Evolutionary conservation across 2,113 vertebrate species (phyloP).

Genomic region (Cavia porcellus): DNA sequence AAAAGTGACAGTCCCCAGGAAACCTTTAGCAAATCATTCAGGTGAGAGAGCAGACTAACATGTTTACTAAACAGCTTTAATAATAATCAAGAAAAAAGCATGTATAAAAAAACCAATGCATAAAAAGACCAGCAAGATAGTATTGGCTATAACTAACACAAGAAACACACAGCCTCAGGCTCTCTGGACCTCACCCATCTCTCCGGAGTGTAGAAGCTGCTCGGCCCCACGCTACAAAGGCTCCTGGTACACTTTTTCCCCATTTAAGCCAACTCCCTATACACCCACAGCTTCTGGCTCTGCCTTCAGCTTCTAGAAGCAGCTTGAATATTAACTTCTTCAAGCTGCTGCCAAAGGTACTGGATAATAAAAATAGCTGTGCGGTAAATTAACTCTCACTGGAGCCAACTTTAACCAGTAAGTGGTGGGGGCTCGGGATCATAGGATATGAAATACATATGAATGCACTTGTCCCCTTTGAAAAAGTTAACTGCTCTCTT

Average conservation of each 20-base stretch:
- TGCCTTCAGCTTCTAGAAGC: not conserved
- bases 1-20: not conserved
- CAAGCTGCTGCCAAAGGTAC: not conserved
- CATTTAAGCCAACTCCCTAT: not conserved
- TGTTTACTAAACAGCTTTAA: not conserved
- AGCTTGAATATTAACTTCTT: not conserved
- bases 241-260: not conserved
- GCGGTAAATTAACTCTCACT: not conserved
- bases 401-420: not conserved
- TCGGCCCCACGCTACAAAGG: not conserved
- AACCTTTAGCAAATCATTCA: not conserved
- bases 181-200: not conserved
- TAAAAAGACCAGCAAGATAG: not conserved
- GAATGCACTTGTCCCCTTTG: not conserved
- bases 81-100: not conserved
- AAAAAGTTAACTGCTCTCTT: not conserved
- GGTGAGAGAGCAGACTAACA: not conserved
- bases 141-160: not conserved
- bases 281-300: not conserved
- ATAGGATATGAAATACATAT: not conserved
- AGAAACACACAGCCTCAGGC: not conserved
- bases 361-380: not conserved
- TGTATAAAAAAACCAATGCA: not conserved
- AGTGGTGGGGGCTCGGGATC: not conserved
- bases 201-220: not conserved